Base-by-base conservation (phyloP, 2,888 invertebrate genomes). In the Pollenia angustigena region DNA sequence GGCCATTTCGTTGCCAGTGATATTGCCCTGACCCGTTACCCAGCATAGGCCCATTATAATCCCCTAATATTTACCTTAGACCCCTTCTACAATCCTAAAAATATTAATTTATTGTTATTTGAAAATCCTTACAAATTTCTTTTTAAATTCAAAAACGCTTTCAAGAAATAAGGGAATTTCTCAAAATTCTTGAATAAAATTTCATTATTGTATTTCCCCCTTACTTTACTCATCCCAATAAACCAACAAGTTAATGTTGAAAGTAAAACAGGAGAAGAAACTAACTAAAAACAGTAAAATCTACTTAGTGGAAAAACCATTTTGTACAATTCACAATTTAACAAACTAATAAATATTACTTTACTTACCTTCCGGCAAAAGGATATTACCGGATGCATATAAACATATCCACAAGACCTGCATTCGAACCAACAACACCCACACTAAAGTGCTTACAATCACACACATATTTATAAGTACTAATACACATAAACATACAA, bases 341-440 rank as follows among this genome's bases (percentile, higher is more conserved):
- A 92, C 92, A 92, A 92, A 91, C 91, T 91, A 92, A 92, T 92
- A 91, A 91, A 91, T 91, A 91, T 91, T 90, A 89, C 89, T 91
- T 90, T 90, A 89, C 89, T 91, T 90, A 91, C 90, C 90, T 92
- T 91, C 90, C 90, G 89, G 89, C 84, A 88, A 89, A 89, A 90
- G 90, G 90, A 90, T 90, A 82, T 90, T 87, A 78, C 84, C 81
- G 88, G 87, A 88, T 87, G 79, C 56, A 81, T 32, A 78, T 60
- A 87, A 71, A 74, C 11, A 66, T 44, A 88, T 60, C 48, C 71
- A 71, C 42, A 14, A 44, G 46, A 72, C 60, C n/a, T 12, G 16
- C 23, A 18, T 50, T 44, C 42, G 68, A 12, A 48, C 32, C 6
- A 44, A 16, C 54, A 56, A n/a, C 72, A 44, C 71, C 23, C 66